phyloP scores from a whole-genome alignment of 2,797 vertebrate species.

The Cynopterus sphinx region DNA sequence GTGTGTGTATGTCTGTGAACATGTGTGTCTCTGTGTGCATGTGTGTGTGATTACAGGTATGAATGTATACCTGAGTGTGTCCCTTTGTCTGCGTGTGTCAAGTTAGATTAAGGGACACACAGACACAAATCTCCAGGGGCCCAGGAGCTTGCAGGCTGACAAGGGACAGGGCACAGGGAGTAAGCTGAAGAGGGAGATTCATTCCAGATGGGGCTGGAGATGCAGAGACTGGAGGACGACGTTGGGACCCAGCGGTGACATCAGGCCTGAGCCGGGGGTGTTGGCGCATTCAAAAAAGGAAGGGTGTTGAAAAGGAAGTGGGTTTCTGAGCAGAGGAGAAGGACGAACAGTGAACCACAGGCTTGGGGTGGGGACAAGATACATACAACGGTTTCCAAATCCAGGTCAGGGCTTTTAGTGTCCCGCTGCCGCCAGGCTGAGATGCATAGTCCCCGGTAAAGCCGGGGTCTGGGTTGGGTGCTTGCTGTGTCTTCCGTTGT shows the following conservation, averaged over 20 bases:
- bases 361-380: background rate
- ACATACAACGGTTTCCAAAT: background rate
- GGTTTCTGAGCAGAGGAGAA: background rate
- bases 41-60: background rate
- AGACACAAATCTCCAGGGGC: background rate
- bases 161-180: background rate
- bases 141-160: no score
- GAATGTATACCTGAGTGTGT: background rate
- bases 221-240: background rate
- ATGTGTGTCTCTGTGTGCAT: background rate
- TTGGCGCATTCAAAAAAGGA: background rate
- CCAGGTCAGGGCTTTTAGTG: background rate
- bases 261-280: background rate
- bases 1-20: background rate
- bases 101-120: background rate
- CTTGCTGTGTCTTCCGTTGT: background rate
- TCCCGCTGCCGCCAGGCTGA: background rate
- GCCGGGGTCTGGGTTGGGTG: no score
- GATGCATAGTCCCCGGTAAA: no score
- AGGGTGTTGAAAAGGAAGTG: background rate
- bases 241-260: background rate
- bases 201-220: background rate
- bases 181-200: background rate
- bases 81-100: background rate
- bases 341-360: accelerated